Base-by-base conservation (phyloP, 2,888 invertebrate species). In the Lacanobia wlatinum region DNA sequence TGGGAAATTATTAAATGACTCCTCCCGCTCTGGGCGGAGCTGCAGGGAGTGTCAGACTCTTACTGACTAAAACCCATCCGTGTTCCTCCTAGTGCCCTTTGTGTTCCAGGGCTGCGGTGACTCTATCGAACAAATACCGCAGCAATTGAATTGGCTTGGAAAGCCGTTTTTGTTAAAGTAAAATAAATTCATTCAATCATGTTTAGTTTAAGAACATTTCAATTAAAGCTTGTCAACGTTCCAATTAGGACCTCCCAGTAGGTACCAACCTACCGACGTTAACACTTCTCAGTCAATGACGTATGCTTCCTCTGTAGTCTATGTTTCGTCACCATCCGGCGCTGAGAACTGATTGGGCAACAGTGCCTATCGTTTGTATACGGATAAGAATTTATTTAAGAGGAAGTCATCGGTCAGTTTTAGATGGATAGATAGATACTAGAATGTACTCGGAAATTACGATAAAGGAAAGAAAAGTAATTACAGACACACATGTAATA, bases 291-390 rank as follows among this genome's bases (percentile, higher is more conserved):
- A 58, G 16, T 18, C n/a, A 50, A 23, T 78, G 58, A 73, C 70
- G 78, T 78, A 38, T 46, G 58, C 58, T 78, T 78, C 78, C 78
- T 70, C 73, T 59, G 10, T 55, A 58, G 53, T 74, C 74, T 18
- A 73, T 74, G 43, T 63, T 74, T 75, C 70, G 70, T 70, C 70
- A 59, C 38, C 70, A 28, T 78, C 73, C 78, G 78, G 1, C 58
- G 12, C 40, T 6, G 14, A 78, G 52, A 78, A 18, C 7, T 58
- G 43, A 73, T 69, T 73, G 70, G 28, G 18, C 23, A 73, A 73
- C 43, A 14, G 14, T 43, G 4, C 14, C 43, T 67, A 50, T 34
- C 56, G 5, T 38, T 77, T 23, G n/a, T 38, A 46, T 46, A 58
- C n/a, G 34, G 50, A 58, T 50, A 50, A 67, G n/a, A 34, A 68